Base-by-base conservation (phyloP, 2,888 invertebrate genomes). In the Cephonodes hylas region DNA sequence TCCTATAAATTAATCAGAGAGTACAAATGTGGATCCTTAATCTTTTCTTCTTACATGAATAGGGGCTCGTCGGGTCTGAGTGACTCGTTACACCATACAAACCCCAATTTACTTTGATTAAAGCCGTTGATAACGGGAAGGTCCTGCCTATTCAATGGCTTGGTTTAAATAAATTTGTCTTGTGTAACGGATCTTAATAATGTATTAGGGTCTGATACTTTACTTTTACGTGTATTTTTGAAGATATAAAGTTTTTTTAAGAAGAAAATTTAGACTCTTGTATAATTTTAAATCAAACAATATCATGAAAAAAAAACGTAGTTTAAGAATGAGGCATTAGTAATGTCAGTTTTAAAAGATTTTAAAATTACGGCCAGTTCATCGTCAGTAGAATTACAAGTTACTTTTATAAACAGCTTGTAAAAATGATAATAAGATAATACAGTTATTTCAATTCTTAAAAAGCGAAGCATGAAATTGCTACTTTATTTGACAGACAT, bases 81-180 rank as follows among this genome's bases (percentile, higher is more conserved):
- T 46, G 22, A 46, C 46, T 46, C 53, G 18, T 53, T 53, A 53
- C 53, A 53, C 53, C 53, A 31, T 53, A 18, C 2, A 10, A 38
- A 65, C 63, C 69, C 63, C 57, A 70, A 70, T 70, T 66, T 69
- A 42, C 61, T 53, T 69, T 70, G 69, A 70, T 71, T 70, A 69
- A 70, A 70, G 63, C 61, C 48, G 27, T 20, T 8, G 60, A 60
- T 60, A 60, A 60, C 48, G 53, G 53, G 53, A 1, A 48, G 15
- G 53, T 22, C 22, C n/a, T 38, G 38, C 4, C 46, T 10, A 1
- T 53, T 18, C 53, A 53, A 53, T 53, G 31, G 18, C 23, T 10
- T 18, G 31, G 53, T 53, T 31, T 20, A 31, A 53, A 45, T 23
- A 44, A 44, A 48, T 53, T 27, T 53, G 53, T 53, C 53, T 53